Base-by-base conservation (phyloP, 2,888 invertebrate species). In the Syrphus vitripennis region DNA sequence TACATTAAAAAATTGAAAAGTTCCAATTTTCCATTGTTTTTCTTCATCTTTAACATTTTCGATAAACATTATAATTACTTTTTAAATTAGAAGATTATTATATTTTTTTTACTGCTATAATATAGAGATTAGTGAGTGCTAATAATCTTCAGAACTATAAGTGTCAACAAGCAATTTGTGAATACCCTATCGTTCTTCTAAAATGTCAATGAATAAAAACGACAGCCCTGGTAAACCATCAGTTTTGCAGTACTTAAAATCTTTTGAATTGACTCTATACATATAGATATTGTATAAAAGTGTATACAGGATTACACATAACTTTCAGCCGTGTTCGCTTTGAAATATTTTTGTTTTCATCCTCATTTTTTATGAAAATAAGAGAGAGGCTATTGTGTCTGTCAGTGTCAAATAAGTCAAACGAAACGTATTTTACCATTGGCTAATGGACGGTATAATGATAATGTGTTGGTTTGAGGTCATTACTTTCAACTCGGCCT, bases 371-470 rank as follows among this genome's bases (percentile, higher is more conserved):
- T 37, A 3, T 26, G 4, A 40, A 40, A 37, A n/a, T n/a, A n/a
- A n/a, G n/a, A n/a, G n/a, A 34, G 16, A 31, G 55, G 21, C 40
- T 61, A 40, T 61, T 61, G 40, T 61, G 61, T 26, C 61, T 61
- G 61, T 26, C n/a, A 61, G 24, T 61, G 24, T 26, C 40, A 40
- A 61, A 42, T 61, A 61, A 61, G 24, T 61, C 26, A 61, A 61
- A 61, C 5, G 61, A 26, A 40, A 26, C 40, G 4, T 40, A 26
- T 26, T 29, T 10, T 42, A 26, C 24, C 26, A 24, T 61, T 61
- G 59, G n/a, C 59, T 61, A 40, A 61, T 61, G 40, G 61, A 61
- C 6, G 10, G 37, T 37, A 37, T 59, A 21, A 24, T 7, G 59
- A 59, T 37, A 59, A 40, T 24, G 40, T 61, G 40, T 61, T 61